Base-by-base conservation (phyloP, 2,888 invertebrate species). In the Orthosia gracilis region DNA sequence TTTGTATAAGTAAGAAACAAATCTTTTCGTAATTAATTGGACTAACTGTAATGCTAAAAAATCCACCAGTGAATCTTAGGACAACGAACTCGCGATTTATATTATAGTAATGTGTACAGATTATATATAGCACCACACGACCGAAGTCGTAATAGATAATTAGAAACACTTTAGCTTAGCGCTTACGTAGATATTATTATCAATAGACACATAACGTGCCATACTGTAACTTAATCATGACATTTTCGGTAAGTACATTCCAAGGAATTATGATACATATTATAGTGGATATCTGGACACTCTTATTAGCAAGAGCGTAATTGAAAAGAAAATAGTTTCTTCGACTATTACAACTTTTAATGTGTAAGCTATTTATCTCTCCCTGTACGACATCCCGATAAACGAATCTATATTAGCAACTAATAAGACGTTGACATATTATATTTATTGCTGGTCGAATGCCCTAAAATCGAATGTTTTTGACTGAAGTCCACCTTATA, bases 51-150 rank as follows among this genome's bases (percentile, higher is more conserved):
- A 65, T 26, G 49, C 50, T 31, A 59, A 59, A 66, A 67, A 61
- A 55, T 23, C 21, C 13, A 55, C 40, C 18, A 52, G 47, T 70
- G 23, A 50, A 50, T 63, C n/a, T 61, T 71, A 70, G 74, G 74
- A 17, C 66, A 69, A 69, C 21, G 68, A 81, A 62, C 78, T 78
- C 45, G 21, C 40, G 54, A 74, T 49, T 66, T 74, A 58, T 74
- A 23, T 57, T 50, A 13, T 55, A 66, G 58, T 31, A 58, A n/a
- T 59, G n/a, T 1, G 4, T n/a, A 12, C n/a, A 50, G n/a, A 50
- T 58, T 49, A 21, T 26, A 31, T 61, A 17, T 66, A 57, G 15
- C 54, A 26, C 26, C 50, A 18, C 26, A 23, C 18, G 17, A 23
- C 13, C 31, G n/a, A 55, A 61, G 17, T 17, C 23, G 47, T 58